Base-by-base conservation (phyloP, 2,888 invertebrate species). In the Miltochrista miniata region DNA sequence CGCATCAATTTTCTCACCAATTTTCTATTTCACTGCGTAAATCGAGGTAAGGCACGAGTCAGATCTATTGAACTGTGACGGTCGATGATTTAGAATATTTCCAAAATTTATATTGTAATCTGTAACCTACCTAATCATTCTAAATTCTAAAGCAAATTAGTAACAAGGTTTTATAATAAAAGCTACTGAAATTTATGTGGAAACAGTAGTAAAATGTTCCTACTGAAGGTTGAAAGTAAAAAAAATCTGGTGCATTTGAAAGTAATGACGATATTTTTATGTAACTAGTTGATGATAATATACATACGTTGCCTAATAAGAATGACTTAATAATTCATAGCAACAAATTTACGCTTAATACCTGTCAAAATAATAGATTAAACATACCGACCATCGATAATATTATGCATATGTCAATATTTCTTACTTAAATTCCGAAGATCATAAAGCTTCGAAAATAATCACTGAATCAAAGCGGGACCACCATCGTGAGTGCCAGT, bases 1-100 rank as follows among this genome's bases (percentile, higher is more conserved):
- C 87, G 76, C 88, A 87, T 75, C 76, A 74, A 86, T 87, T 89
- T 90, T 89, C 87, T 83, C 84, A 86, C 74, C 73, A 76, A 86
- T 87, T 90, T 90, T 90, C 89, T 85, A 79, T 86, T 77, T 76
- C 74, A 85, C 75, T 89, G 86, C 70, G 61, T 70, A 72, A 76
- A 77, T 62, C 72, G 76, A 75, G 77, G 83, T 88, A 90, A 76
- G 76, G 86, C 87, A 89, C 89, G 85, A 85, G 87, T 79, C 80
- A 71, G 58, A 59, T 31, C 61, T 60, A 70, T 38, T 85, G 76
- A 80, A 82, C 79, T 72, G 76, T 48, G 56, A 64, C 67, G 52
- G 35, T 31, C 37, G 35, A 54, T 44, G 30, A 41, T 54, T 51
- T 13, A 43, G 33, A 45, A 56, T 44, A 50, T 48, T 5, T 3